Evolutionary conservation across 2,888 invertebrate species (phyloP).

Genomic region (Chrysina gloriosa): DNA sequence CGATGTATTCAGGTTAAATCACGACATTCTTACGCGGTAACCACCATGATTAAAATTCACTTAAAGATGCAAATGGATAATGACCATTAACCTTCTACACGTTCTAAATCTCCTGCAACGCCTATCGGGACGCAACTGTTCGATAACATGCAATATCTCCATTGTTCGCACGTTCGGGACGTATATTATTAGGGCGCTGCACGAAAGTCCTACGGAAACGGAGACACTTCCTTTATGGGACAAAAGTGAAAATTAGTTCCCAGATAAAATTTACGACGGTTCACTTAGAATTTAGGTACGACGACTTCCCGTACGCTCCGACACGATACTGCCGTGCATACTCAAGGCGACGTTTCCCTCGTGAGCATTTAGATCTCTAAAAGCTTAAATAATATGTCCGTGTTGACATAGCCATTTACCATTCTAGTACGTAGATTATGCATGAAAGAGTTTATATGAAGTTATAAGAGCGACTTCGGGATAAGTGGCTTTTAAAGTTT

Average conservation of each 20-base stretch:
- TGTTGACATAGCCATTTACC: too few species aligned
- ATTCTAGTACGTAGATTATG: too few species aligned
- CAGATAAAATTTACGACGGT: slow-evolving; percentile 22
- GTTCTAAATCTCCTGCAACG: neutral
- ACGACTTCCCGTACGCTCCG: neutral
- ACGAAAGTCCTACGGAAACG: slow-evolving; percentile 19
- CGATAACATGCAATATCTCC: slow-evolving; percentile 18
- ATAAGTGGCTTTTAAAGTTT: too few species aligned
- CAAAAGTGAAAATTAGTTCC: slow-evolving; percentile 17
- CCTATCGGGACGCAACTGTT: neutral
- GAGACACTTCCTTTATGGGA: slow-evolving; percentile 18
- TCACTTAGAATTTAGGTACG: neutral
- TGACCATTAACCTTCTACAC: neutral
- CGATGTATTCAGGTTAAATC: neutral
- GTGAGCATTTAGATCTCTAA: neutral
- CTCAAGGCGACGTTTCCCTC: neutral
- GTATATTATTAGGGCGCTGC: slow-evolving; percentile 14
- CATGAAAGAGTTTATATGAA: too few species aligned
- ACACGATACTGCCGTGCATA: neutral
- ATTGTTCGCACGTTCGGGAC: neutral
- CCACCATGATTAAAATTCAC: neutral
- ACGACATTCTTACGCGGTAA: neutral
- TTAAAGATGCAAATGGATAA: slow-evolving; percentile 1
- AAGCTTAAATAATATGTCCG: neutral
- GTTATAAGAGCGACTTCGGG: too few species aligned